Conservation (phyloP, 2,797 vertebrate species). For the Amphiprion clarkii region DNA sequence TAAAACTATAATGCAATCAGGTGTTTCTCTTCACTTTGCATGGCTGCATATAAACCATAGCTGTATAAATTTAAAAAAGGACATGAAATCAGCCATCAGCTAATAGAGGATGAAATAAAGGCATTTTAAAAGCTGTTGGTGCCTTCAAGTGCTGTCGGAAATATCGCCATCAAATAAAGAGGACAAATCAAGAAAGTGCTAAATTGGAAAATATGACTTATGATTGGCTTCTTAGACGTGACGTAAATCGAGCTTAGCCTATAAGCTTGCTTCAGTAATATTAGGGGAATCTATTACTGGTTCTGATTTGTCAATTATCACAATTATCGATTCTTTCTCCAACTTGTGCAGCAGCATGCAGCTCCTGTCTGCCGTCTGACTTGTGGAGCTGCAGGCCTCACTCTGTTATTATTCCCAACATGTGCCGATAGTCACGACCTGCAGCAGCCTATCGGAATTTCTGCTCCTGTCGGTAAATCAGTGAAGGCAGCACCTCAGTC, state of each 20-base stretch:
- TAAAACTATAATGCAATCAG: no score
- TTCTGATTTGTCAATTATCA: background rate
- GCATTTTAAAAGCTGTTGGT: no score
- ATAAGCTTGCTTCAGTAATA: background rate
- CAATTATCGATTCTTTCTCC: background rate
- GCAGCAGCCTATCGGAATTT: conserved; percentile 59
- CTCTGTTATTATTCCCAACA: conserved; percentile 47
- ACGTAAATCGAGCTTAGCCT: background rate
- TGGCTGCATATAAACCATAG: no score
- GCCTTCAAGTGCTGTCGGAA: no score
- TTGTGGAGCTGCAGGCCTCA: background rate
- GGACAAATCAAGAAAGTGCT: background rate
- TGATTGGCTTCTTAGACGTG: background rate
- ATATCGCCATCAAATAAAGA: background rate
- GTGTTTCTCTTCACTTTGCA: no score
- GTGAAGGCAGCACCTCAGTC: conserved; percentile 47
- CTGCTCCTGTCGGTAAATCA: conserved; percentile 14
- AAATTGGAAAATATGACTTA: background rate
- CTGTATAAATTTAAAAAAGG: no score
- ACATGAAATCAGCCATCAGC: no score
- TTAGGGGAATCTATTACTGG: background rate
- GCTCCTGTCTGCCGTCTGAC: background rate
- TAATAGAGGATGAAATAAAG: no score
- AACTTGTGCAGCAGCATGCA: conserved; percentile 13
- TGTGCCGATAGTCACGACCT: conserved; percentile 59